Percentiles rank a stretch among this genome's conserved stretches.
Evolutionary conservation across 2,797 vertebrate genomes (phyloP).

Genomic region (Chloroceryle amazona): DNA sequence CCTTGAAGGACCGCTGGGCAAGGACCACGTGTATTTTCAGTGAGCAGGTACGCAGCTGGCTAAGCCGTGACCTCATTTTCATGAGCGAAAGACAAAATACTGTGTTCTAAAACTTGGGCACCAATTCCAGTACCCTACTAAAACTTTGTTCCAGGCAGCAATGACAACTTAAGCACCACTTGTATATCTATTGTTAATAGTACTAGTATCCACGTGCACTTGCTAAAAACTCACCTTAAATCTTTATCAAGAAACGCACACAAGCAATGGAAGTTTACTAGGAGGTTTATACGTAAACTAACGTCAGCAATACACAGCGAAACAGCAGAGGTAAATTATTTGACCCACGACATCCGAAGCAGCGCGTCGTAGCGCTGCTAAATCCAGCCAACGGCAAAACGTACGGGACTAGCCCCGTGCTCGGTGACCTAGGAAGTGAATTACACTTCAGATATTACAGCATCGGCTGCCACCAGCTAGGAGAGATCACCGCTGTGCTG

Average conservation of each 20-base stretch:
- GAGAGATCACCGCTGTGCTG: accelerated
- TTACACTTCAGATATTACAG: accelerated
- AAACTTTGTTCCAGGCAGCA: background rate
- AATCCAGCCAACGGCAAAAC: accelerated
- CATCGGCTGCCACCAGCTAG: accelerated
- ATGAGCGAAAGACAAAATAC: accelerated
- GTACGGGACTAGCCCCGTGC: accelerated
- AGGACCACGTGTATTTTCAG: background rate
- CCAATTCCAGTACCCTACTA: background rate
- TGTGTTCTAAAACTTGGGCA: accelerated
- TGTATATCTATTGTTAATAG: accelerated
- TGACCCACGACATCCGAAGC: background rate
- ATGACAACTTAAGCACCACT: accelerated
- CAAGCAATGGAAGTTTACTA: background rate
- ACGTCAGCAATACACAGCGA: accelerated
- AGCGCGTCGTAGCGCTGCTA: accelerated
- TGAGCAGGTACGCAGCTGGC: accelerated
- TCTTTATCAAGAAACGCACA: background rate
- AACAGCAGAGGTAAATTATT: accelerated
- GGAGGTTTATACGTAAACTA: accelerated
- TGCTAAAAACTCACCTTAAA: background rate
- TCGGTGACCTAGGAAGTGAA: background rate
- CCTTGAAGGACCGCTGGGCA: background rate
- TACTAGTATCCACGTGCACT: accelerated
- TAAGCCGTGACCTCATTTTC: background rate